Conservation (phyloP, 1,140 invertebrate species). For the Monochamus saltuarius region DNA sequence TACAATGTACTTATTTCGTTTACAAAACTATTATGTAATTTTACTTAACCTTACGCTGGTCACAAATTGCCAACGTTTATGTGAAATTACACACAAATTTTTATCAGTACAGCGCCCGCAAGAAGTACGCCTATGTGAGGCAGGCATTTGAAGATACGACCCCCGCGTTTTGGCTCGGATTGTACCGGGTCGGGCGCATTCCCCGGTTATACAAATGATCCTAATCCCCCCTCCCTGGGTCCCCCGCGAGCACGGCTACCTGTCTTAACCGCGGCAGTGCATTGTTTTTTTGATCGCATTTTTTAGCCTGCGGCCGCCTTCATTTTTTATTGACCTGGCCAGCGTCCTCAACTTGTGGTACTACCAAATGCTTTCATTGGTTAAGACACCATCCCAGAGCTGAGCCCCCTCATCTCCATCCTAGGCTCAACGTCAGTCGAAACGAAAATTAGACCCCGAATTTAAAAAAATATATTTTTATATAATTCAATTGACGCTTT, state of each 20-base stretch:
- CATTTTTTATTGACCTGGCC: constrained; percentile 39
- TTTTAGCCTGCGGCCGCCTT: constrained; percentile 37
- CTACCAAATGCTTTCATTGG: constrained; percentile 11
- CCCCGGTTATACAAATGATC: constrained; percentile 49
- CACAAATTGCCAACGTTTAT: too few relatives aligned
- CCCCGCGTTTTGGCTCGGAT: constrained; percentile 38
- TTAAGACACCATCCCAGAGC: too few relatives aligned
- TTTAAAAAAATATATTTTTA: too few relatives aligned
- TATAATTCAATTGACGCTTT: too few relatives aligned
- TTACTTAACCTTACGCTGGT: too few relatives aligned
- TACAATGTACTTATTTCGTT: too few relatives aligned
- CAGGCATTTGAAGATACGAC: constrained; percentile 22
- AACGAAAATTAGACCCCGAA: too few relatives aligned
- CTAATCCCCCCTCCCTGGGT: constrained; percentile 32
- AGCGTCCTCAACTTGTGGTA: constrained; percentile 16
- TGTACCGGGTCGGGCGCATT: constrained; percentile 47
- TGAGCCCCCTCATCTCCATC: too few relatives aligned
- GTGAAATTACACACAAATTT: too few relatives aligned
- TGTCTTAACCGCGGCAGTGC: constrained; percentile 44
- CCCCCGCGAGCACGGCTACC: constrained; percentile 37
- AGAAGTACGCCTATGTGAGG: constrained; percentile 8
- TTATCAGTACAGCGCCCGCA: too few relatives aligned
- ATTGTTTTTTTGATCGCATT: constrained; percentile 37
- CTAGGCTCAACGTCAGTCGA: too few relatives aligned
- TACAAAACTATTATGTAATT: too few relatives aligned